Evolutionary conservation across 1,140 invertebrate species (phyloP), one percentile per base, ranked within the genome.

Genomic region (Physella acuta): DNA sequence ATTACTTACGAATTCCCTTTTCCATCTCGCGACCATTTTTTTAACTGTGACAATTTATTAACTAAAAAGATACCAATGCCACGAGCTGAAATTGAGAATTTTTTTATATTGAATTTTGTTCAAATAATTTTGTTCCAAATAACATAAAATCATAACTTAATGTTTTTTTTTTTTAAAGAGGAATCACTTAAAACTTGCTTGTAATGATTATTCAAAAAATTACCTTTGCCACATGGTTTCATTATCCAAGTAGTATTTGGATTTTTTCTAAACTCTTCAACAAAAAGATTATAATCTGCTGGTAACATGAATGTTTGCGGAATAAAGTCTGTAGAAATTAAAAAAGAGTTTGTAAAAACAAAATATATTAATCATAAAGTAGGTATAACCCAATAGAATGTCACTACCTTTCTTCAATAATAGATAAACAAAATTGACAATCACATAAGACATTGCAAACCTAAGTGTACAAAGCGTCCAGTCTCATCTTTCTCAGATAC

Each of bases 171-270:
- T n/a, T n/a, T n/a, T n/a, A n/a, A n/a, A n/a, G n/a, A n/a, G n/a
- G n/a, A n/a, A n/a, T n/a, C n/a, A n/a, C n/a, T n/a, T n/a, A n/a
- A n/a, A n/a, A n/a, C n/a, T n/a, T n/a, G n/a, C n/a, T n/a, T n/a
- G n/a, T n/a, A 11, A 28, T 56, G 26, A 28, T 56, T 8, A n/a
- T n/a, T n/a, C n/a, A n/a, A n/a, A n/a, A n/a, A n/a, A n/a, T 60
- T 68, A 85, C 84, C 83, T 84, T 86, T 85, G 55, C 94, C 94
- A 81, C 93, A 95, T 0, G 95, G 95, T 82, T 97, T 98, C 93
- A 98, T 96, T 68, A 98, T 98, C 94, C 94, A 98, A 0, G 94
- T 96, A 69, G 92, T 94, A 73, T 93, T 90, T 0, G 94, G 94
- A 68, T 92, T 92, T 82, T 94, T 95, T 36, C 88, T 82, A 82